Percentiles rank a stretch among this genome's conserved stretches.
These are phyloP conservation scores for Athripsodes cinereus DNA, from an alignment of 2,888 invertebrate genomes.

Conservation along the genomic window DNA sequence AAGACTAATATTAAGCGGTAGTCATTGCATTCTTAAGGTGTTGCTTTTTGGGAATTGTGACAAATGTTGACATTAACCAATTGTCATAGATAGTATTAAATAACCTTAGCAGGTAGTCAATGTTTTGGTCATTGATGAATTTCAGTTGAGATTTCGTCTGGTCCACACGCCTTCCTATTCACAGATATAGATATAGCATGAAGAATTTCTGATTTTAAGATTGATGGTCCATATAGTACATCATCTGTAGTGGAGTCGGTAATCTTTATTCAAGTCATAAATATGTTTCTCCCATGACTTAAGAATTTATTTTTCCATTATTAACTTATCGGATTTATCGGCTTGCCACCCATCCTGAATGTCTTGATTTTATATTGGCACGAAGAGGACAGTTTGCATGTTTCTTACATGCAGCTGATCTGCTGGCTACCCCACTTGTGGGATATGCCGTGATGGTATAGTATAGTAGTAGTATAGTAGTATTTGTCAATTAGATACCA, in stretches of 20 bases:
- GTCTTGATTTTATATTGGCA: too few relatives aligned
- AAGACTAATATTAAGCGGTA: constrained; percentile 4
- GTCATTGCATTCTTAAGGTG: constrained; percentile 1
- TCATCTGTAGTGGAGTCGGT: not conserved
- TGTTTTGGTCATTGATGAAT: not conserved
- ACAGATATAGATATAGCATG: constrained; percentile 2
- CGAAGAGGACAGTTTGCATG: too few relatives aligned
- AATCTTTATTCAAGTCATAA: not conserved
- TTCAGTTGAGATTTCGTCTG: constrained; percentile 4
- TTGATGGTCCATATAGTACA: constrained; percentile 2
- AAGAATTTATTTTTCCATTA: too few relatives aligned
- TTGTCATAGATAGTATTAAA: constrained; percentile 3
- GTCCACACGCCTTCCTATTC: constrained; percentile 3
- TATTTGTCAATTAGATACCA: too few relatives aligned
- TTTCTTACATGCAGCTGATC: too few relatives aligned
- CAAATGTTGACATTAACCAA: constrained; percentile 4
- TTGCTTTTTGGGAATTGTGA: constrained; percentile 2
- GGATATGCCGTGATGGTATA: too few relatives aligned
- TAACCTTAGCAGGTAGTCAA: not conserved
- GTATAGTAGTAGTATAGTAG: too few relatives aligned
- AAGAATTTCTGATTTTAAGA: constrained; percentile 1
- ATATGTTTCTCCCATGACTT: too few relatives aligned
- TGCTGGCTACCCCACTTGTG: too few relatives aligned
- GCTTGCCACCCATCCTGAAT: too few relatives aligned
- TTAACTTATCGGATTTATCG: too few relatives aligned